Evolutionary conservation across 2,888 invertebrate genomes (phyloP).

Genomic region (Agrypnus murinus): DNA sequence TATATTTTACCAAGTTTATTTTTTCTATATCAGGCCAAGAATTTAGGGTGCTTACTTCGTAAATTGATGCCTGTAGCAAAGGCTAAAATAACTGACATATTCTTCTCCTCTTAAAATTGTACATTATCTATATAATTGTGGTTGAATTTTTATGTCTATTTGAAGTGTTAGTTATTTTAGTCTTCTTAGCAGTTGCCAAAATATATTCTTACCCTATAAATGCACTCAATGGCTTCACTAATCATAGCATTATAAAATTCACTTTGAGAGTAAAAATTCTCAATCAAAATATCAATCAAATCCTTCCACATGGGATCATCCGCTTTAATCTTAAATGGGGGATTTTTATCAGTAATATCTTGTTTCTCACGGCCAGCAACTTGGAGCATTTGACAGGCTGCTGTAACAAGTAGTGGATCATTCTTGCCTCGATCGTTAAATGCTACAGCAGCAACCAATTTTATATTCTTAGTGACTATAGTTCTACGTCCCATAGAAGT

Average conservation of each 20-base stretch:
- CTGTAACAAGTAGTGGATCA: constrained; percentile 75
- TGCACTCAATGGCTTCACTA: constrained; percentile 75
- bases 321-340: constrained; percentile 67
- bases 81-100: no score
- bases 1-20: no score
- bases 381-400: constrained; percentile 76
- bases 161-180: no score
- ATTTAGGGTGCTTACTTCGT: no score
- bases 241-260: constrained; percentile 75
- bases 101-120: no score
- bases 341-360: constrained; percentile 63
- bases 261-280: constrained; percentile 70
- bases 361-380: constrained; percentile 70
- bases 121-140: no score
- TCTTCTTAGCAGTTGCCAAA: no score
- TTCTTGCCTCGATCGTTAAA: constrained; percentile 74
- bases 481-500: constrained; percentile 71
- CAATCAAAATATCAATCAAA: constrained; percentile 71
- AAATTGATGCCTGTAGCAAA: no score
- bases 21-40: no score
- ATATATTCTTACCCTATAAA: constrained; percentile 76
- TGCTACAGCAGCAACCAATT: constrained; percentile 83
- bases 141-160: no score
- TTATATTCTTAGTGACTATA: constrained; percentile 78
- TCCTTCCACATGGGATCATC: constrained; percentile 75